These are phyloP conservation scores for Puma concolor DNA, from an alignment of 2,113 vertebrate genomes.

Conservation along the genomic window DNA sequence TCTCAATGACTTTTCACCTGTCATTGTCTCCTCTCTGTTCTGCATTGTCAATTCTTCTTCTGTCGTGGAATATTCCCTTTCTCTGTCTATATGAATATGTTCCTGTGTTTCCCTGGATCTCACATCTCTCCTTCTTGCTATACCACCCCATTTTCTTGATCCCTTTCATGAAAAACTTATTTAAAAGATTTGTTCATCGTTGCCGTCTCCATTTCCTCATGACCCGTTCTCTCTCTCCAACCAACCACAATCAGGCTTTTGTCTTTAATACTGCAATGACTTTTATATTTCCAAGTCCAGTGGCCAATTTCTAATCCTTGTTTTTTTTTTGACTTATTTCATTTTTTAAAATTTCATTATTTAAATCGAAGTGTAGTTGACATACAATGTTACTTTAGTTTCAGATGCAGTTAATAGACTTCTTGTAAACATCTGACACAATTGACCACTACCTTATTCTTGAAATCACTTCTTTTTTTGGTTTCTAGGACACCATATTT, in stretches of 20 bases:
- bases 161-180: not conserved
- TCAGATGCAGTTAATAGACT: not conserved
- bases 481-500: constrained; percentile 42
- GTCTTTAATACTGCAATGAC: not conserved
- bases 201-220: not conserved
- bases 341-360: too few relatives aligned
- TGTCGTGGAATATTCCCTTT: not conserved
- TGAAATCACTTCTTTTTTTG: constrained; percentile 30
- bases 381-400: too few relatives aligned
- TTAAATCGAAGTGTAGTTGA: too few relatives aligned
- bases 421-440: not conserved
- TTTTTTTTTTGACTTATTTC: too few relatives aligned
- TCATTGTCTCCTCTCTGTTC: not conserved
- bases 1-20: constrained; percentile 14
- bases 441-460: not conserved
- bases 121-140: not conserved
- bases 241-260: not conserved
- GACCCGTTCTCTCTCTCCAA: not conserved
- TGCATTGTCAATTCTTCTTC: not conserved
- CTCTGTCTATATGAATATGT: not conserved
- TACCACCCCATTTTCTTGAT: not conserved
- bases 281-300: constrained; percentile 2
- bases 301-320: not conserved
- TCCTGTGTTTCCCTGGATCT: not conserved
- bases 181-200: not conserved